Conservation (phyloP, 2,888 invertebrate genomes). For the Spilarctia lutea region DNA sequence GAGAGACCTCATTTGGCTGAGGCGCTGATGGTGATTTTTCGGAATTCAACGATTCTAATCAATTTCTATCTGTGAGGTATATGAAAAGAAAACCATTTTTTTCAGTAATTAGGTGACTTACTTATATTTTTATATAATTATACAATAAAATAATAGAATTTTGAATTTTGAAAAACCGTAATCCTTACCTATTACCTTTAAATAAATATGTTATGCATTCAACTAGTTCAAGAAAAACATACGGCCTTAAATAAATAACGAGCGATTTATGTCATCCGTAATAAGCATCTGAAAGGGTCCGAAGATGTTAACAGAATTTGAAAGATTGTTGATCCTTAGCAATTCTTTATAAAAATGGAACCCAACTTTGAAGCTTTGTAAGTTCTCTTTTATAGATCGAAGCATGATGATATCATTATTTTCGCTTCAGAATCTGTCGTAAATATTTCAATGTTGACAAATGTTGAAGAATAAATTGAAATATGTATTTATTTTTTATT, state of each 20-base stretch:
- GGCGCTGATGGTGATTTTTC: no score
- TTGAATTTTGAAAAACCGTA: no score
- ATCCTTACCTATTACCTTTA: neutral
- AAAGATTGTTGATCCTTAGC: conserved; percentile 17
- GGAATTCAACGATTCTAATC: no score
- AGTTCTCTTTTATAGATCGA: conserved; percentile 9
- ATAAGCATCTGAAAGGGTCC: neutral
- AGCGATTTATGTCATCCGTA: neutral
- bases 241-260: neutral
- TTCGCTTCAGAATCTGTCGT: conserved; percentile 1
- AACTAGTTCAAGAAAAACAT: neutral
- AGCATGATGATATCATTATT: neutral
- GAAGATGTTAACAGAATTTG: conserved; percentile 3
- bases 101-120: no score
- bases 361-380: neutral
- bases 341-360: conserved; percentile 9
- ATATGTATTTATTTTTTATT: neutral
- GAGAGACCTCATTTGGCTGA: no score
- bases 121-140: no score
- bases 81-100: no score
- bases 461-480: conserved; percentile 5
- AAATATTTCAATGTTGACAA: conserved; percentile 5
- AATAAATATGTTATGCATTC: neutral
- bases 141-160: no score
- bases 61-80: no score